Evolutionary conservation across 2,113 vertebrate species (phyloP), one percentile per base, ranked within the genome.

Genomic region (Phocoena sinus): DNA sequence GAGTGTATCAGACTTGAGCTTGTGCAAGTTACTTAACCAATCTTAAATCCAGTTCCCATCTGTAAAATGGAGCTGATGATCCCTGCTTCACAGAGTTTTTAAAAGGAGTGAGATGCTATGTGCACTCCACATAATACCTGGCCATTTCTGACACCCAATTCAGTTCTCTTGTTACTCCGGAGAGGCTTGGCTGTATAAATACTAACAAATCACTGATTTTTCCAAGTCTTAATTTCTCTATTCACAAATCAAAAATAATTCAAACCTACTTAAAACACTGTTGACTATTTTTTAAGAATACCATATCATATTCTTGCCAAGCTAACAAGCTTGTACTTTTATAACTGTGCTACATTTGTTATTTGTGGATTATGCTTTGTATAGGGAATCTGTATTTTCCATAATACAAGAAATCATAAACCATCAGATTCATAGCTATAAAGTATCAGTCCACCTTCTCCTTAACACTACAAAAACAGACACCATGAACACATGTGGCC

Each of bases 201-300:
- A 74, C 2, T 8, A 44, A 68, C 65, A 81, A 68, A 76, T 65
- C 68, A 96, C 65, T 74, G 23, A 70, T 74, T 73, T 85, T 89
- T 91, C 81, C 38, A 58, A 89, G 36, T 84, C 58, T 81, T 88
- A 80, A 80, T 80, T 97, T 93, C 71, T 83, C 36, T 70, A 85
- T 36, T 95, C 38, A 84, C 47, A 94, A 95, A 87, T 53, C 11
- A 73, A 95, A 92, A 96, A 80, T 26, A 80, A 95, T 93, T 70
- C 44, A 93, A 74, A 94, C 17, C 36, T 26, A 73, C 36, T 20
- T 85, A 91, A 85, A 94, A 56, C 13, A 33, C 5, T 73, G 11
- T 68, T 70, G 47, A 71, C 53, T 86, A 67, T 83, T 62, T 88
- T 92, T 68, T 13, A 77, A 96, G 77, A 67, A 81, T 33, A 56